Conservation (phyloP, 2,888 invertebrate genomes). For the Mellilla xanthometata region DNA sequence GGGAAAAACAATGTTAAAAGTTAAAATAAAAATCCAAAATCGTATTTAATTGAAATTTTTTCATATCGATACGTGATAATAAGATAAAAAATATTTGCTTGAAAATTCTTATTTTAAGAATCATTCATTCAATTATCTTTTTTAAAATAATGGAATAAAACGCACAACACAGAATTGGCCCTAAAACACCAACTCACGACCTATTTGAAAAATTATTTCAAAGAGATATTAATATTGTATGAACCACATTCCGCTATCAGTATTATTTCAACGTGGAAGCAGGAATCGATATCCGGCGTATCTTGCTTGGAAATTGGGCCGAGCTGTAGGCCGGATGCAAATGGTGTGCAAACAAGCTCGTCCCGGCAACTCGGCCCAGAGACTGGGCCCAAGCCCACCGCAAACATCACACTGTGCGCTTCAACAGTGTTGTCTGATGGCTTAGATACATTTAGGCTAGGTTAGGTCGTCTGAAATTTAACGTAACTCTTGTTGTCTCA, state of each 20-base stretch:
- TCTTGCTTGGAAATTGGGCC: slow-evolving; percentile 15
- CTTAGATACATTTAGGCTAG: background rate
- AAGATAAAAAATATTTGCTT: no score
- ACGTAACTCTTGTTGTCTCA: no score
- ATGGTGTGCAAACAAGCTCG: slow-evolving; percentile 40
- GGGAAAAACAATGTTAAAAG: no score
- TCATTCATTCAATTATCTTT: no score
- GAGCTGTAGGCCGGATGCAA: slow-evolving; percentile 34
- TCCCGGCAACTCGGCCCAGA: slow-evolving; percentile 32
- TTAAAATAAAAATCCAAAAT: no score
- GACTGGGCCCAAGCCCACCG: slow-evolving; percentile 23
- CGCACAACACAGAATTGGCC: no score
- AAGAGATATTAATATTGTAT: background rate
- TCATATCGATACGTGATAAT: no score
- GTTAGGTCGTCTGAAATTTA: no score
- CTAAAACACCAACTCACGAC: no score
- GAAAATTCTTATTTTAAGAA: no score
- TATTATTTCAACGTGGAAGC: slow-evolving; percentile 1
- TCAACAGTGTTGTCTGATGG: background rate
- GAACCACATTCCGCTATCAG: background rate
- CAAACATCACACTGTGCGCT: slow-evolving; percentile 11
- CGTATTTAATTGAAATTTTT: no score
- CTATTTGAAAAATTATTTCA: background rate
- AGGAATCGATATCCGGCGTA: slow-evolving; percentile 7
- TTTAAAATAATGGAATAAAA: no score